Evolutionary conservation across 2,888 invertebrate genomes (phyloP), one percentile per base, ranked within the genome.

Genomic region (Drosophila cracens): DNA sequence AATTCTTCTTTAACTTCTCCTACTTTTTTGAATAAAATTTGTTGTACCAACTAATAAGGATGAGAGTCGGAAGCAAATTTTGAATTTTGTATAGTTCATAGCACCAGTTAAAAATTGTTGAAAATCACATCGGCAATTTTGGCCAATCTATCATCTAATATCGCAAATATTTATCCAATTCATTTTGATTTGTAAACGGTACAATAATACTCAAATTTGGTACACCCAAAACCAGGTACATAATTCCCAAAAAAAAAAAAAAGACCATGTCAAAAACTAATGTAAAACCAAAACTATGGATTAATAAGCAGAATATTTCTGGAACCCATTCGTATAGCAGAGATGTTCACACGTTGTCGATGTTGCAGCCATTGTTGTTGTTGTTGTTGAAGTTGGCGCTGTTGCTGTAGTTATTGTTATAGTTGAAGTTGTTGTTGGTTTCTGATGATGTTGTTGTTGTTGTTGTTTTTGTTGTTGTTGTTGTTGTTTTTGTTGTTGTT

Each of bases 301-400:
- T 16, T 8, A 21, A 16, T 4, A 16, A 25, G 1, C 16, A 25
- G 21, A 8, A 16, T 25, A 46, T 46, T 25, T 46, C 16, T 46
- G 46, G 46, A 8, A 25, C 16, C 46, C 46, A 46, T 46, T 46
- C 16, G 46, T 46, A 8, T 8, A 27, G 16, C 25, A 16, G 46
- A 16, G 25, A 46, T 16, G 21, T 8, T 18, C 36, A 7, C 36
- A 36, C 36, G 36, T 36, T 33, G 11, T 33, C 10, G 10, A 36
- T 46, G 13, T 34, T 70, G 59, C 48, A 38, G 43, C 61, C 29
- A 25, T 58, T 63, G 46, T 52, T 52, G 52, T 25, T 34, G 18
- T 36, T 38, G 27, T 16, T 38, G 27, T 16, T 51, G 25, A 13
- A 21, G 21, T 5, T 53, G n/a, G 18, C 2, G 27, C 27, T 52